These are phyloP conservation scores for Triplophysa rosa DNA, from an alignment of 2,113 vertebrate genomes.

Conservation along the genomic window DNA sequence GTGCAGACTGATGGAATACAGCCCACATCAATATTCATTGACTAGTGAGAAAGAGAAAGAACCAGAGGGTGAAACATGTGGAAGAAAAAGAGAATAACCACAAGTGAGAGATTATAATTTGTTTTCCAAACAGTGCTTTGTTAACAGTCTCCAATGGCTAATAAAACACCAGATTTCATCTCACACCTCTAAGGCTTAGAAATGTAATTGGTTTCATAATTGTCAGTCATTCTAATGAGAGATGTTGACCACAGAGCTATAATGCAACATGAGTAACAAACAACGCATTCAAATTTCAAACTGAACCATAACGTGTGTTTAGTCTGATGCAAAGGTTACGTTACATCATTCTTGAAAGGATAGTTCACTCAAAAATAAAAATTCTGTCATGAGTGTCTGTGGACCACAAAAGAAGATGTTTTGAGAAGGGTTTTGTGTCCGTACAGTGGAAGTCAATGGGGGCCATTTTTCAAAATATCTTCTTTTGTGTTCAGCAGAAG, in stretches of 20 bases:
- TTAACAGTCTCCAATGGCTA: conserved; percentile 4
- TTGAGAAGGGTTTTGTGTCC: too few relatives aligned
- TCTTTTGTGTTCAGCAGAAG: too few relatives aligned
- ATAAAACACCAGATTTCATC: conserved; percentile 19
- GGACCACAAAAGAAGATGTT: too few relatives aligned
- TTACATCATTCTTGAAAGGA: too few relatives aligned
- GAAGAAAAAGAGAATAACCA: neutral
- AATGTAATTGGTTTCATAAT: conserved; percentile 53
- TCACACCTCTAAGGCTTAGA: conserved; percentile 36
- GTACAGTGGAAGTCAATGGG: too few relatives aligned
- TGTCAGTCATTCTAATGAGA: conserved; percentile 51
- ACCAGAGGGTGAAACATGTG: neutral
- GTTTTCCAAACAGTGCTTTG: conserved; percentile 5
- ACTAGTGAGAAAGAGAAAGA: conserved; percentile 4
- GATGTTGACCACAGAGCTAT: conserved; percentile 57
- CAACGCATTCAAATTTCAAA: too few relatives aligned
- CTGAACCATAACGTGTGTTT: neutral
- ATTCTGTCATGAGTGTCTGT: too few relatives aligned
- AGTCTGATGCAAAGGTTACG: neutral
- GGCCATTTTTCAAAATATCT: too few relatives aligned
- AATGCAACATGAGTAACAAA: neutral
- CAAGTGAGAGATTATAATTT: neutral
- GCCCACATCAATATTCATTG: conserved; percentile 46
- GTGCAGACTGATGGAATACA: conserved; percentile 28
- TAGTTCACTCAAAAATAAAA: too few relatives aligned